Evolutionary conservation across 53 echinoderm and acorn worm species (phyloP).

Genomic region (Actinopyga echinites): DNA sequence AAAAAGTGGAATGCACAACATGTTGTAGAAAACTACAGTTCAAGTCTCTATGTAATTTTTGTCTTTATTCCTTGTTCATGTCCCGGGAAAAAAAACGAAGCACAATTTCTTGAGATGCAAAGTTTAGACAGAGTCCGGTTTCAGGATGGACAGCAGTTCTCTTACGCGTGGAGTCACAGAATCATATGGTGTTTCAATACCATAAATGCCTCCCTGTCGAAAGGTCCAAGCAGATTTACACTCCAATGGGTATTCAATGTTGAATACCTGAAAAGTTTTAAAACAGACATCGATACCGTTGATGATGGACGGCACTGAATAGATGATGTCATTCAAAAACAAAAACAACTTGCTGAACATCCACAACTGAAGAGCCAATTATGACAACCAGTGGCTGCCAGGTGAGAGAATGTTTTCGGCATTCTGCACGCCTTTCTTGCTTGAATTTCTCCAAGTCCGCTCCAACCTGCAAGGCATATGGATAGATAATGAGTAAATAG

Average conservation of each 20-base stretch:
- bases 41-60: too few relatives aligned
- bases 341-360: too few relatives aligned
- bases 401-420: neutral
- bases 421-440: neutral
- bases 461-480: constrained; percentile 1
- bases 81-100: too few relatives aligned
- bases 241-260: constrained; percentile 1
- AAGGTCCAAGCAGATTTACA: neutral
- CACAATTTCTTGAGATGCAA: too few relatives aligned
- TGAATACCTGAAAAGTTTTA: neutral
- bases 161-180: too few relatives aligned
- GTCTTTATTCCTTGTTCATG: too few relatives aligned
- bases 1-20: too few relatives aligned
- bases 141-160: too few relatives aligned
- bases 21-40: too few relatives aligned
- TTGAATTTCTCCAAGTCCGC: constrained; percentile 5
- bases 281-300: too few relatives aligned
- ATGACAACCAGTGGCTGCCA: neutral
- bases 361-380: neutral
- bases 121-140: too few relatives aligned
- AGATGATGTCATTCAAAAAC: neutral
- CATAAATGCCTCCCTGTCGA: neutral
- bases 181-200: neutral
- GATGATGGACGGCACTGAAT: neutral
- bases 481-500: neutral